These are phyloP conservation scores for Leuciscus idus DNA, from an alignment of 2,113 vertebrate genomes.

Conservation along the genomic window DNA sequence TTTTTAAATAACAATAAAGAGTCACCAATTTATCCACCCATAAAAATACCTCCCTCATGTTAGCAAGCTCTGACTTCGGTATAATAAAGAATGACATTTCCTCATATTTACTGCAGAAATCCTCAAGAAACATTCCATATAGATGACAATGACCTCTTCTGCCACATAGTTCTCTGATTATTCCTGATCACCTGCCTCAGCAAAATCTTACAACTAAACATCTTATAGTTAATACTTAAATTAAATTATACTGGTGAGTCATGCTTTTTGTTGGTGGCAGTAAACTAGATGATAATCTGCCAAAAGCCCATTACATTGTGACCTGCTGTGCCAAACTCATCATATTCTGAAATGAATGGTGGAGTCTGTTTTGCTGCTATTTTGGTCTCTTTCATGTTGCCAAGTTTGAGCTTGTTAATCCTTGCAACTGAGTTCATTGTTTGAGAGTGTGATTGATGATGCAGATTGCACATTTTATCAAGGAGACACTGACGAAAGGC, in stretches of 20 bases:
- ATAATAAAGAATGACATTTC: constrained; percentile 2
- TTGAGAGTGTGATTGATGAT: constrained; percentile 41
- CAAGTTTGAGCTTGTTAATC: constrained; percentile 39
- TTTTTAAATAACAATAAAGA: neutral
- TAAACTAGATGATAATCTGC: constrained; percentile 32
- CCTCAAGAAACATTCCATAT: neutral
- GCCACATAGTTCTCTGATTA: neutral
- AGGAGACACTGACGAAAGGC: neutral
- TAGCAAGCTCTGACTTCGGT: neutral
- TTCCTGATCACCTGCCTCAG: neutral
- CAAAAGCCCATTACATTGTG: constrained; percentile 25
- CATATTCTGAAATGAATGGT: constrained; percentile 34
- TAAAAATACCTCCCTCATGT: neutral
- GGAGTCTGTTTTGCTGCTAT: constrained; percentile 29
- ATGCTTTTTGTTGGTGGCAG: constrained; percentile 6
- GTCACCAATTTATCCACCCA: neutral
- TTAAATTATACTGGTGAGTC: neutral
- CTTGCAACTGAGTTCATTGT: constrained; percentile 37
- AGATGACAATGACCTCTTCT: neutral
- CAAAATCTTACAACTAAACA: neutral
- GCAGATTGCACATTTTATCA: constrained; percentile 4
- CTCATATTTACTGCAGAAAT: neutral
- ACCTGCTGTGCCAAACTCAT: constrained; percentile 29
- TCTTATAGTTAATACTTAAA: constrained; percentile 23
- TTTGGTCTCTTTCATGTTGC: constrained; percentile 35